phyloP scores from a whole-genome alignment of 2,888 invertebrate species.

The Cryptophagus acutangulus region DNA sequence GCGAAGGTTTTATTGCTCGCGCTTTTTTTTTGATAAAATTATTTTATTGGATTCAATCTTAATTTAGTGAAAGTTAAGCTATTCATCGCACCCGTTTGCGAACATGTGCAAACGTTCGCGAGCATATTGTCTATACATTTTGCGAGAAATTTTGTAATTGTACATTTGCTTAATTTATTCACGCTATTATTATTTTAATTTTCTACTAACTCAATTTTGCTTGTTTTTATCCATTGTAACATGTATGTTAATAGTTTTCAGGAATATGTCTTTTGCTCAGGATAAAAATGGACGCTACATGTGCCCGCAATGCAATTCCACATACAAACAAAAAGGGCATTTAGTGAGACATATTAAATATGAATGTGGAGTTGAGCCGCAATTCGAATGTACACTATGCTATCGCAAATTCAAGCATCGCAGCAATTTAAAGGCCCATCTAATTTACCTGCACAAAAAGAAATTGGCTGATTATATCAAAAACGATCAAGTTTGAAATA shows the following conservation, averaged over 20 bases:
- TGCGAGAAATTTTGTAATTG: no score
- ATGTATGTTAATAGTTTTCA: constrained; percentile 27
- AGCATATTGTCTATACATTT: no score
- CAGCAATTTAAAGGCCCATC: constrained; percentile 50
- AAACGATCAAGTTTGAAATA: no score
- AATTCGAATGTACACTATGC: constrained; percentile 50
- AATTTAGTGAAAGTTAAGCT: no score
- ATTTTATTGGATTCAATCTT: no score
- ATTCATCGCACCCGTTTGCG: no score
- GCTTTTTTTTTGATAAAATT: no score
- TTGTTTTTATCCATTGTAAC: not conserved
- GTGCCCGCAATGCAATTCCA: constrained; percentile 34
- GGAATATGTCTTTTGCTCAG: constrained; percentile 33
- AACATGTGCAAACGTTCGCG: no score
- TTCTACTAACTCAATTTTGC: constrained; percentile 1
- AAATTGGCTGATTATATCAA: no score
- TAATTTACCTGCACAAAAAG: constrained; percentile 40
- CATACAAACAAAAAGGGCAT: constrained; percentile 39
- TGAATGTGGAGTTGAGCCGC: constrained; percentile 43
- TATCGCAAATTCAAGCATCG: constrained; percentile 47
- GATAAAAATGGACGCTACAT: constrained; percentile 34
- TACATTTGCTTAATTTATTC: no score
- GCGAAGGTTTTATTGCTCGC: no score
- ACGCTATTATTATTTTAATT: no score
- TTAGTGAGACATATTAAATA: constrained; percentile 39